Evolutionary conservation across 1,140 invertebrate species (phyloP).

Genomic region (Drosophila melanogaster): Release_6_plus_ISO1_MT NC_004354.4:14846001-14846500

Average conservation of each 20-base stretch:
- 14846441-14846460: neutral
- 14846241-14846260: constrained; percentile 13
- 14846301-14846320: constrained; percentile 2
- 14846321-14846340: neutral
- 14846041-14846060: constrained; percentile 45
- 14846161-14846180: neutral
- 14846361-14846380: constrained; percentile 59
- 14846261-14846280: constrained; percentile 46
- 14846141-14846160: constrained; percentile 8
- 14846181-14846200: constrained; percentile 1
- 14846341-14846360: constrained; percentile 33
- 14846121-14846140: constrained; percentile 14
- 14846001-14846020: neutral
- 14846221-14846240: constrained; percentile 20
- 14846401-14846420: neutral
- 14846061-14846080: constrained; percentile 33
- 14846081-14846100: constrained; percentile 55
- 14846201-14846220: constrained; percentile 9
- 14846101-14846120: constrained; percentile 39
- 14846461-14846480: too few species aligned
- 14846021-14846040: constrained; percentile 44
- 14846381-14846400: constrained; percentile 4
- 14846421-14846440: constrained; percentile 5
- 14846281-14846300: constrained; percentile 35
- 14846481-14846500: neutral